Conservation (phyloP, 2,888 invertebrate genomes). For the Aphrophora alni region DNA sequence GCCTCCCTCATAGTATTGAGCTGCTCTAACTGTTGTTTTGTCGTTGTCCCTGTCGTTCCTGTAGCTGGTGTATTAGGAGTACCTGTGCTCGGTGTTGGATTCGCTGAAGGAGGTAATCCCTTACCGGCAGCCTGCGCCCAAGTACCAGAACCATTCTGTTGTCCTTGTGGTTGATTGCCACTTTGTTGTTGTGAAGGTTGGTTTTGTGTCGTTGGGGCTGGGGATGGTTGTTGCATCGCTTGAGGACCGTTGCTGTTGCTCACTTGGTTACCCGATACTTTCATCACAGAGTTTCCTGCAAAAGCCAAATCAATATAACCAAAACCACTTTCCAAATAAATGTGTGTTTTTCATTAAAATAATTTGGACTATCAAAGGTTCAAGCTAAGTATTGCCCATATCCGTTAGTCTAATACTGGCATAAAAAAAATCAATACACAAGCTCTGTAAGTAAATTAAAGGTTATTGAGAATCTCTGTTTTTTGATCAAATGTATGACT, state of each 20-base stretch:
- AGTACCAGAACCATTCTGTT: constrained; percentile 51
- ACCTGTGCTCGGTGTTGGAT: constrained; percentile 11
- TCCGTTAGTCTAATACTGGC: not conserved
- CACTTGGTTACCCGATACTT: constrained; percentile 57
- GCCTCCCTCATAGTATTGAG: constrained; percentile 91
- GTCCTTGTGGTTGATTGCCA: constrained; percentile 25
- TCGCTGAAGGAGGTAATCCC: constrained; percentile 55
- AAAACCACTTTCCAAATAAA: too few species aligned
- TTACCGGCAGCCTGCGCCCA: constrained; percentile 64
- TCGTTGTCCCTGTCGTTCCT: constrained; percentile 65
- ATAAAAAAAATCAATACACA: too few species aligned
- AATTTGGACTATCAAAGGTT: too few species aligned
- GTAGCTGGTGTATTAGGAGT: constrained; percentile 28
- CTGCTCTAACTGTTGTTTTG: constrained; percentile 85
- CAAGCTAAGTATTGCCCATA: too few species aligned
- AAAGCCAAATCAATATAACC: too few species aligned
- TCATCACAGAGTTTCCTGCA: constrained; percentile 15
- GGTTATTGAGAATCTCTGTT: too few species aligned
- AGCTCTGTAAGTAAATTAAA: too few species aligned
- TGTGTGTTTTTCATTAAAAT: too few species aligned
- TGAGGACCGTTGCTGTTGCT: constrained; percentile 10
- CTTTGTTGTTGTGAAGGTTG: constrained; percentile 32
- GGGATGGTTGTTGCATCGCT: constrained; percentile 21
- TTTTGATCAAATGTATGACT: too few species aligned
- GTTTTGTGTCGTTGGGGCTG: not conserved